A percentile compares a stretch with the other conserved stretches of the same genome.
These are phyloP conservation scores for Psettodes erumei DNA, from an alignment of 2,113 vertebrate genomes.

Conservation along the genomic window DNA sequence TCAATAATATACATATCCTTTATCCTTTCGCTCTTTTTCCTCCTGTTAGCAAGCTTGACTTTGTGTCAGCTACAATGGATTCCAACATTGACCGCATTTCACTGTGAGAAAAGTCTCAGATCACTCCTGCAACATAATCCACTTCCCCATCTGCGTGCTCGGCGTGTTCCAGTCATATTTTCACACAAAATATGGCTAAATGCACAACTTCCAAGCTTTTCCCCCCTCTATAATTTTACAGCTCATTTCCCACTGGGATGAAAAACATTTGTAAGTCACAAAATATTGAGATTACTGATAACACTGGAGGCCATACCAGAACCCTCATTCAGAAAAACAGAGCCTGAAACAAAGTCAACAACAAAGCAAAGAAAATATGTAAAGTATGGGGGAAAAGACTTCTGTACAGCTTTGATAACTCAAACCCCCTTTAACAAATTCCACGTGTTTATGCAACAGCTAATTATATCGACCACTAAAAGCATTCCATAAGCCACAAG, in stretches of 20 bases:
- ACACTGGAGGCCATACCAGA: constrained; percentile 13
- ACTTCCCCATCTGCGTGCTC: constrained; percentile 1
- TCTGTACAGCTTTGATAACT: constrained; percentile 40
- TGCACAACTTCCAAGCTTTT: constrained; percentile 16
- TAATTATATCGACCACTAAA: constrained; percentile 58
- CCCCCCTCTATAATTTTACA: constrained; percentile 25
- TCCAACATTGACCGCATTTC: constrained; percentile 32
- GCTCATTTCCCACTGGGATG: constrained; percentile 50
- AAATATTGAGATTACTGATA: constrained; percentile 48
- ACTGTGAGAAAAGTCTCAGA: constrained; percentile 26
- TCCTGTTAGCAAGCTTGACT: constrained; percentile 16
- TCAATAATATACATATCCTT: constrained; percentile 2
- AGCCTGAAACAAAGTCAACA: constrained; percentile 50
- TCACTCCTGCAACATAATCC: constrained; percentile 18
- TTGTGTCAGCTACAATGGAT: constrained; percentile 6
- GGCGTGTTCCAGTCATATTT: constrained; percentile 14
- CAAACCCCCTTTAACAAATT: constrained; percentile 40
- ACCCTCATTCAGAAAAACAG: constrained; percentile 34
- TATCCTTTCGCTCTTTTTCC: not conserved
- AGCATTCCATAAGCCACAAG: constrained; percentile 41
- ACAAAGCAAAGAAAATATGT: constrained; percentile 46
- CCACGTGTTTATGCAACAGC: constrained; percentile 52
- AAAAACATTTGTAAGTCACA: constrained; percentile 52
- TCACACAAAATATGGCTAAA: constrained; percentile 33
- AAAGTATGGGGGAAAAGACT: constrained; percentile 24